Conservation (phyloP, 1,140 invertebrate genomes). For the Bombus cullumanus region DNA sequence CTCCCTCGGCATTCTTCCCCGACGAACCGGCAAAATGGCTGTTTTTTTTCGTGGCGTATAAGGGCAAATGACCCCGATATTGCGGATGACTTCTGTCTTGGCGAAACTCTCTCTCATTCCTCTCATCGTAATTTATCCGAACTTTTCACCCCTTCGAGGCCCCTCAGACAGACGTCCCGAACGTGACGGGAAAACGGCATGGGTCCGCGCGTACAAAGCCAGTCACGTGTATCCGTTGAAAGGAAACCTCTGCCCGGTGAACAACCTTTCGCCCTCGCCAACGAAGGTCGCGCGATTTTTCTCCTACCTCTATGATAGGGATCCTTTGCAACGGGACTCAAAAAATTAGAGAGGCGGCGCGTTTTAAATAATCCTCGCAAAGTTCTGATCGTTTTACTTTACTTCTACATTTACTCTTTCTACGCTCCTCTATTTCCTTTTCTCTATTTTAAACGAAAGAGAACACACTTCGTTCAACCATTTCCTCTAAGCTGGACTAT, state of each 20-base stretch:
- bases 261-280: constrained; percentile 56
- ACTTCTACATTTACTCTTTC: background rate
- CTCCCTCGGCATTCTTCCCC: background rate
- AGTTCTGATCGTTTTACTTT: background rate
- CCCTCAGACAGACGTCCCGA: constrained; percentile 60
- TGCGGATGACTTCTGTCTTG: constrained; percentile 27
- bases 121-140: constrained; percentile 65
- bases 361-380: constrained; percentile 19
- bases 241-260: constrained; percentile 58
- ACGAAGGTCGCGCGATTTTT: constrained; percentile 54
- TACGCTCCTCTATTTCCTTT: background rate
- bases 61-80: constrained; percentile 19
- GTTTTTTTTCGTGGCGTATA: background rate
- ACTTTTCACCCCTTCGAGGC: constrained; percentile 52
- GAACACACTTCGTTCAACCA: too few species aligned
- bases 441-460: too few species aligned
- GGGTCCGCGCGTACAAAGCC: constrained; percentile 39
- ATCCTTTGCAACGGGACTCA: constrained; percentile 25
- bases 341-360: constrained; percentile 9
- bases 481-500: too few species aligned
- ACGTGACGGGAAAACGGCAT: constrained; percentile 64
- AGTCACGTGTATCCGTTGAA: constrained; percentile 54
- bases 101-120: constrained; percentile 45
- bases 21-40: background rate
- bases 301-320: background rate